Evolutionary conservation across 2,797 vertebrate species (phyloP).

Genomic region (Hypotaenidia philippensis): DNA sequence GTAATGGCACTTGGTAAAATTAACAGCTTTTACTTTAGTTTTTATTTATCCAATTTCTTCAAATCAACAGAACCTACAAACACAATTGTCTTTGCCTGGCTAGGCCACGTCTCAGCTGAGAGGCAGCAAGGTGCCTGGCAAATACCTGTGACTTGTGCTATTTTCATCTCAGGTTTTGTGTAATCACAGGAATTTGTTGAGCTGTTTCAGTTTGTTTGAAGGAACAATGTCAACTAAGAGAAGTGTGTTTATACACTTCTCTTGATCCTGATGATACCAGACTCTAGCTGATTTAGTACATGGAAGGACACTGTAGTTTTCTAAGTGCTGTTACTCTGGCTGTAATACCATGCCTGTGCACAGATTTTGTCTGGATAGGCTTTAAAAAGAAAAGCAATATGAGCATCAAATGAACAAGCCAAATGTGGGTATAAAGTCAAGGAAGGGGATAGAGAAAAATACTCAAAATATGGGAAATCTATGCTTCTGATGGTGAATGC

Average conservation of each 20-base stretch:
- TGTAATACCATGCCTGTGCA: neutral
- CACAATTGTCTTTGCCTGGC: neutral
- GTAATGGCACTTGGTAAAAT: neutral
- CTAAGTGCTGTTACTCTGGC: neutral
- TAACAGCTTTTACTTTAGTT: neutral
- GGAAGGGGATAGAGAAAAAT: neutral
- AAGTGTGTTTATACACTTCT: neutral
- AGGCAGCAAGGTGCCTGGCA: neutral
- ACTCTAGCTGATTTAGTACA: neutral
- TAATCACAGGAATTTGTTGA: neutral
- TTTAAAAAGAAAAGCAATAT: neutral
- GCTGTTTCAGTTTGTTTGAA: neutral
- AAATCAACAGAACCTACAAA: too few relatives aligned
- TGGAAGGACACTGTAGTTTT: neutral
- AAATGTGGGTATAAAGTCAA: neutral
- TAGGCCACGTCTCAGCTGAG: neutral
- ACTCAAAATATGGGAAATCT: neutral
- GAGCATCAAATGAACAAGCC: neutral
- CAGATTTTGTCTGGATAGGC: neutral
- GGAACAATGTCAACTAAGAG: neutral
- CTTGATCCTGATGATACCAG: neutral
- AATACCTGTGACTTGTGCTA: neutral
- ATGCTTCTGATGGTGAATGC: neutral
- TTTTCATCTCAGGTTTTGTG: neutral
- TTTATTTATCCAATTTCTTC: neutral